Evolutionary conservation across 2,797 vertebrate genomes (phyloP).

Genomic region (Ctenopoma kingsleyae): DNA sequence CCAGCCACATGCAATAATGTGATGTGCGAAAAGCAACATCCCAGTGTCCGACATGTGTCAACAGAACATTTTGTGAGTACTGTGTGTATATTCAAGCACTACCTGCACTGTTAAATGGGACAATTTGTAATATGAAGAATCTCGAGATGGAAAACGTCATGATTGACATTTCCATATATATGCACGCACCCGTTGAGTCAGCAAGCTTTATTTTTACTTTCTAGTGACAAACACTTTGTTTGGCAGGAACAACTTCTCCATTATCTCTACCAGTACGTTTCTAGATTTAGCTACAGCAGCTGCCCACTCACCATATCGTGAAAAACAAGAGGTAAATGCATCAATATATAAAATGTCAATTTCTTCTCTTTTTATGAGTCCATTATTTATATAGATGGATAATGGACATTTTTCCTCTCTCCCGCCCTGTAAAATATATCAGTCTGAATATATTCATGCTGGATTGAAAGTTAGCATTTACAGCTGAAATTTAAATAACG

Average conservation of each 20-base stretch:
- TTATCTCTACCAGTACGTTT: slow-evolving; percentile 11
- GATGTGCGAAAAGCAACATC: not conserved
- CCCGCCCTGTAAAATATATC: not conserved
- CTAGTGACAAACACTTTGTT: slow-evolving; percentile 21
- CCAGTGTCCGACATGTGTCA: not conserved
- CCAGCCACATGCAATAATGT: no score
- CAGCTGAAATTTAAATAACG: not conserved
- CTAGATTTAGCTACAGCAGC: slow-evolving; percentile 8
- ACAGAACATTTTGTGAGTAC: not conserved
- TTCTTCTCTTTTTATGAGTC: not conserved
- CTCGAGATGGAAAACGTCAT: slow-evolving; percentile 7
- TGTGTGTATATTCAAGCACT: not conserved
- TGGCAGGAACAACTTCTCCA: slow-evolving; percentile 1
- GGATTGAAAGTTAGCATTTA: not conserved
- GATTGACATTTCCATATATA: slow-evolving; percentile 22
- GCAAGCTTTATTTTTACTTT: slow-evolving; percentile 44
- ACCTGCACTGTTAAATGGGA: not conserved
- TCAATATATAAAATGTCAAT: not conserved
- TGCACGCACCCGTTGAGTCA: slow-evolving; percentile 12
- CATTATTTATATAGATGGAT: no score
- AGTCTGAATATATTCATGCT: not conserved
- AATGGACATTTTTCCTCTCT: not conserved
- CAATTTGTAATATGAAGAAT: not conserved
- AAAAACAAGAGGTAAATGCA: not conserved
- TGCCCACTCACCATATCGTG: slow-evolving; percentile 34